These are phyloP conservation scores for Perca flavescens DNA, from an alignment of 2,113 vertebrate species.

Conservation along the genomic window DNA sequence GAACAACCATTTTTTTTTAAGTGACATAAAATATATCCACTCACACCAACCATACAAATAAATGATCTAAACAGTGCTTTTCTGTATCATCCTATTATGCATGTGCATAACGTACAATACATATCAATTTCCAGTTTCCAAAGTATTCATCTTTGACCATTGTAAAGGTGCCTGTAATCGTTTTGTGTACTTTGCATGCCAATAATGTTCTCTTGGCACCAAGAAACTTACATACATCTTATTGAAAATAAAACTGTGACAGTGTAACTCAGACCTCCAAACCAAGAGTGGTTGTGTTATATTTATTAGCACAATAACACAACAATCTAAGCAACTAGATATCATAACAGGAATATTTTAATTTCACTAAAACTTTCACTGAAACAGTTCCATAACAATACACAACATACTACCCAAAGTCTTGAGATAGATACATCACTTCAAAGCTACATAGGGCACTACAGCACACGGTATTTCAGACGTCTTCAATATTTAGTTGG, in stretches of 20 bases:
- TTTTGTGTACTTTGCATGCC: not conserved
- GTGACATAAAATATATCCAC: not conserved
- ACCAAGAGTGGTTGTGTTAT: constrained; percentile 29
- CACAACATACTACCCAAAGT: constrained; percentile 47
- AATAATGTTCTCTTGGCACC: not conserved
- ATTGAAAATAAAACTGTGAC: not conserved
- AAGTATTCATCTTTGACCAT: not conserved
- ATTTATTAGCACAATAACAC: constrained; percentile 72
- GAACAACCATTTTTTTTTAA: not conserved
- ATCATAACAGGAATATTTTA: constrained; percentile 43
- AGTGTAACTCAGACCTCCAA: constrained; percentile 6
- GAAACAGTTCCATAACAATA: constrained; percentile 45
- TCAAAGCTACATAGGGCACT: constrained; percentile 42
- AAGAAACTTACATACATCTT: not conserved
- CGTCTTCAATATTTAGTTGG: constrained; percentile 33
- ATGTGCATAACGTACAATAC: not conserved
- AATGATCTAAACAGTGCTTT: not conserved
- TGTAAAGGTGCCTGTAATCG: not conserved
- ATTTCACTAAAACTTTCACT: too few relatives aligned
- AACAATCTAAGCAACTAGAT: constrained; percentile 53
- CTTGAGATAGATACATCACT: constrained; percentile 51
- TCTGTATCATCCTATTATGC: not conserved
- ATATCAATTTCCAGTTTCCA: not conserved
- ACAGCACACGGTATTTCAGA: constrained; percentile 42
- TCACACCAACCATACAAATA: not conserved